Percentiles rank a stretch among this genome's conserved stretches.
Evolutionary conservation across 2,113 vertebrate genomes (phyloP).

Genomic region (Pica pica): DNA sequence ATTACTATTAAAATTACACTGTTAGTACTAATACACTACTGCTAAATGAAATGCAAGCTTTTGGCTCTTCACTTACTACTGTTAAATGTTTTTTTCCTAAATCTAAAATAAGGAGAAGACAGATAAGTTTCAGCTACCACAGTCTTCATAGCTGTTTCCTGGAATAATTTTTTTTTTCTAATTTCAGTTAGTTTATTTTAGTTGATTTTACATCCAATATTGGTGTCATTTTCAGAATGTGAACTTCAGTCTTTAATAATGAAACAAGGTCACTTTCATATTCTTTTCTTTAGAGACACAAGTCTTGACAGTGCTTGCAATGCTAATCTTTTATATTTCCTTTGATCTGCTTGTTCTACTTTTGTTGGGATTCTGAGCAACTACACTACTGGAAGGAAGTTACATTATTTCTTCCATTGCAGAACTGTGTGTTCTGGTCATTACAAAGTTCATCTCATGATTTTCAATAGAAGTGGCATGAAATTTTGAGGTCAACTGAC

Average conservation of each 20-base stretch:
- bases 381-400: background rate
- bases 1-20: background rate
- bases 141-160: background rate
- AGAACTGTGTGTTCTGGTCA: background rate
- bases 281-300: background rate
- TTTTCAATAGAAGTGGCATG: background rate
- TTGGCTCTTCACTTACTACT: background rate
- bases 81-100: background rate
- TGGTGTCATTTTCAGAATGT: background rate
- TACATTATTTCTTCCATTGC: background rate
- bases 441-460: background rate
- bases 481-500: background rate
- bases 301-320: background rate
- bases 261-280: background rate
- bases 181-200: background rate
- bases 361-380: background rate
- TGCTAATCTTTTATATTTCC: background rate
- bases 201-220: background rate
- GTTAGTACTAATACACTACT: background rate
- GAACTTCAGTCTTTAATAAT: background rate
- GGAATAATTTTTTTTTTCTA: accelerated
- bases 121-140: accelerated
- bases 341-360: background rate
- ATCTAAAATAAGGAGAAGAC: background rate
- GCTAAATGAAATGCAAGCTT: background rate